These are phyloP conservation scores for Dryadula phaetusa DNA, from an alignment of 2,888 invertebrate genomes.

Conservation along the genomic window DNA sequence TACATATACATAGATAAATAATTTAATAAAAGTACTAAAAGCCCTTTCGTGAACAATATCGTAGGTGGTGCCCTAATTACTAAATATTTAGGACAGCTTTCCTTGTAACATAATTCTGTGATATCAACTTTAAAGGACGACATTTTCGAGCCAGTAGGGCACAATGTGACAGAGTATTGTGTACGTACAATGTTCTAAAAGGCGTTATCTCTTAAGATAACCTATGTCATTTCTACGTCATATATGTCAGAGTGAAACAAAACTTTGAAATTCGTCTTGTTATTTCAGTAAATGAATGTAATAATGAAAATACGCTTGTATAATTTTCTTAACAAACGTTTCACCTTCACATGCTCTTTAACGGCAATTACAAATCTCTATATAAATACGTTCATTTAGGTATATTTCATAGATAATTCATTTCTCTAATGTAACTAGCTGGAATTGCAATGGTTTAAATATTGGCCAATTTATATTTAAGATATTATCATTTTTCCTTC, in stretches of 20 bases:
- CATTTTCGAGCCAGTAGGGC: constrained; percentile 10
- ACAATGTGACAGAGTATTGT: constrained; percentile 19
- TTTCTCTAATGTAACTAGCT: too few species aligned
- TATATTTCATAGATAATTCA: neutral
- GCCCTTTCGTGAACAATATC: neutral
- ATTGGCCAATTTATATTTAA: too few species aligned
- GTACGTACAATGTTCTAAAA: constrained; percentile 9
- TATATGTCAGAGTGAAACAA: constrained; percentile 5
- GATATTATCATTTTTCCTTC: neutral
- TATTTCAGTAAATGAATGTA: constrained; percentile 18
- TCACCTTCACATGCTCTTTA: neutral
- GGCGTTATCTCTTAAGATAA: constrained; percentile 35
- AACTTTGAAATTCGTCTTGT: constrained; percentile 27
- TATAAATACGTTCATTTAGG: neutral
- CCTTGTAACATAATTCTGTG: constrained; percentile 4
- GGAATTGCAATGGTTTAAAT: too few species aligned
- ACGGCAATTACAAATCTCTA: neutral
- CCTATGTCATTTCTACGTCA: constrained; percentile 36
- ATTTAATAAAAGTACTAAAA: neutral
- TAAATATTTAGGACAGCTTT: constrained; percentile 5
- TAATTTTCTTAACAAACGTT: neutral
- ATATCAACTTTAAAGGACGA: constrained; percentile 8
- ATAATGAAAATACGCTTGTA: constrained; percentile 4
- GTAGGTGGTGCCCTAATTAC: neutral
- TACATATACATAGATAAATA: neutral